A percentile compares a stretch with the other conserved stretches of the same genome.
phyloP scores from a whole-genome alignment of 2,113 vertebrate species.

The Abramis brama region DNA sequence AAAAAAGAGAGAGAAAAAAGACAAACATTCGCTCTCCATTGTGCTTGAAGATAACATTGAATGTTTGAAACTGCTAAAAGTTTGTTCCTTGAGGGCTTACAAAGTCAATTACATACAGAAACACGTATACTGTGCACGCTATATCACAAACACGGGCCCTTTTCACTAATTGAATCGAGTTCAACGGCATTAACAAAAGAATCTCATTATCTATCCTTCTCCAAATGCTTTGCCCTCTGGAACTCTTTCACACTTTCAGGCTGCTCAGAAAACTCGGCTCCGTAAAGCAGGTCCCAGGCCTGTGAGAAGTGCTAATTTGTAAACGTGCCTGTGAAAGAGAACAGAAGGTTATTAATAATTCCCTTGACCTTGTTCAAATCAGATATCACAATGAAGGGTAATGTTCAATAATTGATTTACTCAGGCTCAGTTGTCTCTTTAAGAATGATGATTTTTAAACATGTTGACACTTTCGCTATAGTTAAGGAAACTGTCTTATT shows the following conservation, averaged over 20 bases:
- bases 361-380: slow-evolving; percentile 52
- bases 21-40: not conserved
- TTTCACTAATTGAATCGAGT: slow-evolving; percentile 68
- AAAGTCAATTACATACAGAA: not conserved
- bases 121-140: not conserved
- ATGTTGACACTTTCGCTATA: not conserved
- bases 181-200: slow-evolving; percentile 61
- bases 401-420: slow-evolving; percentile 52
- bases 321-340: slow-evolving; percentile 59
- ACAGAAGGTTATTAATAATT: slow-evolving; percentile 65
- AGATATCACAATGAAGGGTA: slow-evolving; percentile 41
- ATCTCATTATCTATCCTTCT: slow-evolving; percentile 61
- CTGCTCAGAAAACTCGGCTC: slow-evolving; percentile 65
- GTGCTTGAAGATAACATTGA: not conserved
- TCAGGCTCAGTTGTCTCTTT: slow-evolving; percentile 27
- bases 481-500: not conserved
- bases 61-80: not conserved
- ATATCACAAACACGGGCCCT: slow-evolving; percentile 20
- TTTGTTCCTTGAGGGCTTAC: slow-evolving; percentile 19
- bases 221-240: slow-evolving; percentile 70
- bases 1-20: not conserved
- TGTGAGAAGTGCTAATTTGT: slow-evolving; percentile 75
- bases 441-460: slow-evolving; percentile 12
- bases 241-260: slow-evolving; percentile 75
- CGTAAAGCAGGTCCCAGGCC: slow-evolving; percentile 66